Base-by-base conservation (phyloP, 1,140 invertebrate genomes). In the Chionoecetes opilio region DNA sequence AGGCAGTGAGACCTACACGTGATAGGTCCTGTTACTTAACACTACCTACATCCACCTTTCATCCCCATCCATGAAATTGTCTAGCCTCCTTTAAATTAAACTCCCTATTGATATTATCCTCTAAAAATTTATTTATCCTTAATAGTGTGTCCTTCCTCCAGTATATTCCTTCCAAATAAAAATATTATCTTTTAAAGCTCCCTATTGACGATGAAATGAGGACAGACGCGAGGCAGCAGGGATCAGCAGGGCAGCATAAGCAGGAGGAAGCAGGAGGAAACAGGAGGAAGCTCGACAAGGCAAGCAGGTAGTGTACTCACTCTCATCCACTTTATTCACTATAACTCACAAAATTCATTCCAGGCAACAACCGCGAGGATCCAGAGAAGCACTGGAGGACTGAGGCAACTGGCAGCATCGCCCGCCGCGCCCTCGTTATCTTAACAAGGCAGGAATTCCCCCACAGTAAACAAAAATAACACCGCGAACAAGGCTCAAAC, bases 271-370 rank as follows among this genome's bases (percentile, higher is more conserved):
- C 6, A 75, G 63, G 26, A 75, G 21, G 63, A 17, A 75, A 21
- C 41, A 75, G 53, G 41, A 46, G 41, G 21, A 17, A 53, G 46
- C 21, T 17, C 21, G 46, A 17, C 46, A 53, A 53, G 46, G 46
- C 21, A 87, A 32, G 29, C 6, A 87, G 37, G 85, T 37, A 87
- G 31, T 87, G 85, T 37, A 87, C 85, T 87, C 32, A 3, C 35
- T 29, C 32, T 37, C 29, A 38, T 14, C 86, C 35, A 37, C 86
- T 88, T 88, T 88, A 88, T 88, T 38, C 38, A 8, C 35, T 29
- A 41, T 88, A 88, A 88, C 86, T 88, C 86, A 88, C 34, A 88
- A 88, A 88, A 88, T 88, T 88, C 32, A 88, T 88, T 88, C 86
- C 86, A 41, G 37, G 35, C 86, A 88, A n/a, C 86, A 88, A 26